Base-by-base conservation (phyloP, 2,888 invertebrate genomes). In the Xylota segnis region DNA sequence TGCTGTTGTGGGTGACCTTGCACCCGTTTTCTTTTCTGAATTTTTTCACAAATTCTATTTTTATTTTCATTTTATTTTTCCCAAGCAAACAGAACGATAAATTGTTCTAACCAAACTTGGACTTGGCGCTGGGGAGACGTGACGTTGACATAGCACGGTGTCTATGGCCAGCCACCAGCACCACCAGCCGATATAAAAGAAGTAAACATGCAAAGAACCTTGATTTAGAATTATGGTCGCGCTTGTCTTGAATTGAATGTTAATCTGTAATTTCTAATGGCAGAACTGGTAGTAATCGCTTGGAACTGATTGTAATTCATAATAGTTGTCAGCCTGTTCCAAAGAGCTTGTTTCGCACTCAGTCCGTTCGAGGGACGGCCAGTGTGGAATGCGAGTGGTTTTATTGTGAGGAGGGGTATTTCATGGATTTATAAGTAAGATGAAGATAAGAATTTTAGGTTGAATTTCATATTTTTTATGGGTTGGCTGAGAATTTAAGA, bases 1-100 rank as follows among this genome's bases (percentile, higher is more conserved):
- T 63, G 58, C 59, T 52, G 34, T 74, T 52, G 27, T 78, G 68
- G 34, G 45, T 79, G 84, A 84, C 84, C 84, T 84, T 84, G 84
- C 75, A 81, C 70, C 59, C 65, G 59, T 65, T 65, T 58, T 47
- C 37, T 12, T 47, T 29, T 37, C 37, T 45, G 4, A 58, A 9
- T 58, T 23, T 75, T n/a, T 83, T 66, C 66, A 54, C 5, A 74
- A 82, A 56, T 59, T 78, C 72, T 79, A 78, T 83, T 83, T 83
- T 61, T 47, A 50, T 32, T 40, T 16, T 59, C 23, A 29, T 16
- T 50, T n/a, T n/a, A n/a, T n/a, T 40, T 37, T n/a, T 29, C 18
- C n/a, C 7, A 29, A 32, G 40, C 16, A 3, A 56, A n/a, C 29
- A 50, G 47, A 58, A 63, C 37, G 34, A 37, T 29, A 23, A 12